Evolutionary conservation across 2,797 vertebrate species (phyloP), one percentile per base, ranked within the genome.

Genomic region (Poeciliopsis paucimaculata): DNA sequence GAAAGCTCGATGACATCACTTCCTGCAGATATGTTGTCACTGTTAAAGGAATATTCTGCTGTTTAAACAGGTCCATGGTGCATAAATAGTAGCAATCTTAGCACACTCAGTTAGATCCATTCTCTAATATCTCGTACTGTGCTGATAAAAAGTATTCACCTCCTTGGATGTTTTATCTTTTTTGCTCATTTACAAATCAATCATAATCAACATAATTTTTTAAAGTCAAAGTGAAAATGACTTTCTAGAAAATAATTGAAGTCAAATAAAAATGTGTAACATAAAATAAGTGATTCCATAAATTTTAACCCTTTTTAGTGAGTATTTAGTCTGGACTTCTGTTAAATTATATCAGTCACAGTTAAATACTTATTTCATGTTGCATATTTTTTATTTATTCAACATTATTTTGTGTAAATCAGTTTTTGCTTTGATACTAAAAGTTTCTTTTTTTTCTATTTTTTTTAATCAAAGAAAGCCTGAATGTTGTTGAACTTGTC

Each of bases 1-100:
- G 97, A 20, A 68, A 80, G 51, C 47, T 0, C 0, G 7, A 2
- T 16, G 6, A 3, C 76, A 20, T 77, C 62, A 28, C 49, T 31
- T 77, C 79, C 70, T 60, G 72, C 31, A 28, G 55, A 43, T 0
- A 8, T 31, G n/a, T 34, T 12, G 23, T 20, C 9, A 31, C 43
- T 49, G 43, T 34, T 49, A 23, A 49, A 23, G 28, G 71, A 23
- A 36, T 7, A 73, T 49, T 72, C 45, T 15, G 13, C 36, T 11
- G 6, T 4, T 39, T 39, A 4, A 39, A 66, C 5, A 23, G 60
- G 5, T 36, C 11, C 34, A 39, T 41, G 18, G 16, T 66, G 18
- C 64, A 68, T 23, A 23, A 39, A 39, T 8, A 66, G 9, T 23
- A 39, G 34, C 68, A 45, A n/a, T 28, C 68, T n/a, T 45, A 72